Base-by-base conservation (phyloP, 2,888 invertebrate species). In the Oligia strigilis region DNA sequence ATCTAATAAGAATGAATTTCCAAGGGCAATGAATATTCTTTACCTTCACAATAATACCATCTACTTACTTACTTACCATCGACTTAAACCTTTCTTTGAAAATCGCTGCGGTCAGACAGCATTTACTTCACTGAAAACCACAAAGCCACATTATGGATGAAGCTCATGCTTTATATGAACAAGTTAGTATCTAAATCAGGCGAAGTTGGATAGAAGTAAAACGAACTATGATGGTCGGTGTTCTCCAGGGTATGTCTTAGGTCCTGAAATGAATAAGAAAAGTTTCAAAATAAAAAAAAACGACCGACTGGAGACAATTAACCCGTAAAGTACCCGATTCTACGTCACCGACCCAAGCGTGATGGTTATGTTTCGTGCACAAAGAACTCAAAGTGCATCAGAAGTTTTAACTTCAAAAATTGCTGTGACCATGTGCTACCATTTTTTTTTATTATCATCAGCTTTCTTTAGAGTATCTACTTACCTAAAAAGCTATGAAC, bases 71-170 rank as follows among this genome's bases (percentile, higher is more conserved):
- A 29, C 29, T 29, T 29, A 29, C 29, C 29, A 29, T 29, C 49
- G 19, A 77, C 14, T 19, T 72, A 43, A 67, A 62, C 4, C 49
- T 74, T 72, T 36, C 49, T 64, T 78, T 70, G 60, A 64, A 77
- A 72, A 77, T 43, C 29, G 58, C 36, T 83, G 84, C n/a, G 84
- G 81, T 77, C 49, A 69, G 67, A 58, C 62, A 29, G 69, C 71
- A 83, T 84, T 82, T 73, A 82, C 84, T 82, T 84, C 36, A 71
- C 52, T 40, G 73, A 55, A 72, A 79, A 82, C 82, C 79, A 84
- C 79, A 82, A 78, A 82, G 29, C 52, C 72, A 52, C 55, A 66
- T 17, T 52, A 71, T 64, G 55, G 49, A 62, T 36, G 40, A 60
- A 75, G 64, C 40, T 4, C n/a, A 19, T 4, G 19, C 19, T 36